Conservation (phyloP, 2,888 invertebrate genomes). For the Venusia cambrica region DNA sequence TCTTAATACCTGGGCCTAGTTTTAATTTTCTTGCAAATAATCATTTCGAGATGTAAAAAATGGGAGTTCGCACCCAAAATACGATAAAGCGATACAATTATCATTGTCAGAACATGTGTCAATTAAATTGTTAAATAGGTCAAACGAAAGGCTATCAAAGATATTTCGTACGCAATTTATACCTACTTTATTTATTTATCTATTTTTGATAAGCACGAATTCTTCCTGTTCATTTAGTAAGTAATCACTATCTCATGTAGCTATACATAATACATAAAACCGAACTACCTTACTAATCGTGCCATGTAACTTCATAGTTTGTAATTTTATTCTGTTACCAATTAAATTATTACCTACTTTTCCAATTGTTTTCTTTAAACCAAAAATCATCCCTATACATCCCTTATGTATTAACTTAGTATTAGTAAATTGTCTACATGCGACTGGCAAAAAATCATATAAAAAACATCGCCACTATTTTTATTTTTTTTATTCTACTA, state of each 20-base stretch:
- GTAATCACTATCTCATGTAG: no score
- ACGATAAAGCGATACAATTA: not conserved
- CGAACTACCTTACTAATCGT: constrained; percentile 36
- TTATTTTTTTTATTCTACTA: no score
- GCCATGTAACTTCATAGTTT: constrained; percentile 45
- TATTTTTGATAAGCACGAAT: constrained; percentile 6
- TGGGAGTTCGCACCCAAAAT: not conserved
- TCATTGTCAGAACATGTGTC: not conserved
- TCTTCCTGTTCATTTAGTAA: no score
- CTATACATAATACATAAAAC: constrained; percentile 3
- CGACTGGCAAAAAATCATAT: no score
- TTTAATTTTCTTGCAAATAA: no score
- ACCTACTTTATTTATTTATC: not conserved
- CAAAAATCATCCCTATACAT: no score
- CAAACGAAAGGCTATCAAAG: constrained; percentile 4
- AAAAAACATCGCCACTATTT: no score
- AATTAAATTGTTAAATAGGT: not conserved
- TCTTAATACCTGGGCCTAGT: no score
- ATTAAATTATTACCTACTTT: constrained; percentile 39
- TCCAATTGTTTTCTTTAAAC: no score
- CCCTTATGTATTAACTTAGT: no score
- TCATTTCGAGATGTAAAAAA: no score
- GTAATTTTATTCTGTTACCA: constrained; percentile 48
- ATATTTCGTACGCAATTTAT: not conserved
- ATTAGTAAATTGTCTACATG: no score